Conservation (phyloP, 2,888 invertebrate species). For the Heliconius ethilla region DNA sequence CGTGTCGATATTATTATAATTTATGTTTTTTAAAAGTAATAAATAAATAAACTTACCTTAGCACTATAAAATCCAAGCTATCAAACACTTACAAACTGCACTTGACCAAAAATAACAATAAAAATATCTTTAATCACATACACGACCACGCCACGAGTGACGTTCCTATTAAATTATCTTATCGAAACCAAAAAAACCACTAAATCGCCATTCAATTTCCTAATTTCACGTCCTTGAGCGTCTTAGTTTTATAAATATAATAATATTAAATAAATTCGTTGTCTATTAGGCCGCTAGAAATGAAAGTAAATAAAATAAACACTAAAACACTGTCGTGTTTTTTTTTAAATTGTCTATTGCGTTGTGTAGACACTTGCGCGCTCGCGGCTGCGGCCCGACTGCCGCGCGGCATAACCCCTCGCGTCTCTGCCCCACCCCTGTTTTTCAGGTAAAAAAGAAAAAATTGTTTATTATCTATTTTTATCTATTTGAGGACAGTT, state of each 20-base stretch:
- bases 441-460: constrained; percentile 72
- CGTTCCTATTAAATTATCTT: constrained; percentile 60
- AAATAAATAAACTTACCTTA: constrained; percentile 58
- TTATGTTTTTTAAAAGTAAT: not conserved
- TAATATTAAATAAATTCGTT: constrained; percentile 45
- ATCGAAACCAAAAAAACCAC: constrained; percentile 59
- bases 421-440: constrained; percentile 60
- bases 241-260: constrained; percentile 40
- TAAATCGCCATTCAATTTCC: constrained; percentile 55
- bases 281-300: constrained; percentile 47
- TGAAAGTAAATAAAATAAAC: constrained; percentile 42
- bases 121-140: constrained; percentile 58
- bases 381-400: constrained; percentile 66
- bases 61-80: constrained; percentile 70
- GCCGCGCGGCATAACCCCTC: constrained; percentile 68
- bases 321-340: constrained; percentile 42
- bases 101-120: constrained; percentile 42
- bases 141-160: constrained; percentile 66
- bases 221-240: constrained; percentile 56
- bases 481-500: constrained; percentile 59
- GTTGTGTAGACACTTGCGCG: constrained; percentile 54
- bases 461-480: constrained; percentile 53
- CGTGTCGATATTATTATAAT: not conserved
- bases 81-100: constrained; percentile 45
- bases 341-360: constrained; percentile 48